phyloP scores from a whole-genome alignment of 2,888 invertebrate species.

The Amphipoea oculea region DNA sequence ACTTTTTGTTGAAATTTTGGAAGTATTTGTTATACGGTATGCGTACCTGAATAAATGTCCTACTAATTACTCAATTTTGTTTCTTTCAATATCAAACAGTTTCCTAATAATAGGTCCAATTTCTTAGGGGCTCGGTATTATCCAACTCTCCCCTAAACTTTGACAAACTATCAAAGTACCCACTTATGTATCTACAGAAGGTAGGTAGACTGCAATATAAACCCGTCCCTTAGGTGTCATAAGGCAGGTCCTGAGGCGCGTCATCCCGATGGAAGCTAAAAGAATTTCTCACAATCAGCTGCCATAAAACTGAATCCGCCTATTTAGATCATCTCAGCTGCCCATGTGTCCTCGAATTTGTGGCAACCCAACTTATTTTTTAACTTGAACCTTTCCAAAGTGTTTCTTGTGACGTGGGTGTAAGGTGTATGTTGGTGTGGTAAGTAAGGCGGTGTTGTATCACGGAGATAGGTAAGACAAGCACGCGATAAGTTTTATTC shows the following conservation, averaged over 20 bases:
- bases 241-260: constrained; percentile 53
- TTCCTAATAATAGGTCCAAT: too few species aligned
- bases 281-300: constrained; percentile 77
- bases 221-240: constrained; percentile 57
- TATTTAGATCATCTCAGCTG: constrained; percentile 86
- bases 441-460: constrained; percentile 50
- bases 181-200: constrained; percentile 33
- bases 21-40: too few species aligned
- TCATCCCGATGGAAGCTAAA: constrained; percentile 63
- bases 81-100: too few species aligned
- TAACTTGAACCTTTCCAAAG: constrained; percentile 29
- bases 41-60: too few species aligned
- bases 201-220: constrained; percentile 50
- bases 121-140: too few species aligned
- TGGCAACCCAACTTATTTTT: constrained; percentile 57
- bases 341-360: constrained; percentile 74
- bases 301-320: constrained; percentile 82
- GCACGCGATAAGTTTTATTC: constrained; percentile 84
- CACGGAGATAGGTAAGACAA: constrained; percentile 76
- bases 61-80: too few species aligned
- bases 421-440: constrained; percentile 36
- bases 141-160: too few species aligned
- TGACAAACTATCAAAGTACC: constrained; percentile 8
- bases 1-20: too few species aligned
- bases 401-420: constrained; percentile 46